Conservation (phyloP, 2,797 vertebrate species). For the Nyctibius grandis region DNA sequence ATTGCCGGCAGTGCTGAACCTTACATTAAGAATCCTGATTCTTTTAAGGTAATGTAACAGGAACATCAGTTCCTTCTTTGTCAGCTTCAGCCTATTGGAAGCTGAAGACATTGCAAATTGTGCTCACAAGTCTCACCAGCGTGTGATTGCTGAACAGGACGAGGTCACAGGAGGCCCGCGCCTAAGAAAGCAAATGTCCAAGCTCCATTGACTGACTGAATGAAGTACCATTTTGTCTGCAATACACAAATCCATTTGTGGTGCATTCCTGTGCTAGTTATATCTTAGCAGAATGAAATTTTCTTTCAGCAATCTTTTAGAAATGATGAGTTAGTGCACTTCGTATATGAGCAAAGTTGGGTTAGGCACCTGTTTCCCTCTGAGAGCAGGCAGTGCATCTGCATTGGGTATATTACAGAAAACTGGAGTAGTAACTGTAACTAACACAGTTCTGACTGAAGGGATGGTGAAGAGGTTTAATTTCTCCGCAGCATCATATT, state of each 20-base stretch:
- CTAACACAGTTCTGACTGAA: not conserved
- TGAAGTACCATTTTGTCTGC: not conserved
- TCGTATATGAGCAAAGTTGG: not conserved
- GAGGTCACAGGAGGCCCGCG: not conserved
- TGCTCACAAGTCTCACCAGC: not conserved
- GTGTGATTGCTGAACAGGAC: not conserved
- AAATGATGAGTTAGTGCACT: not conserved
- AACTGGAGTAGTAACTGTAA: not conserved
- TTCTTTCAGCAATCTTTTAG: not conserved
- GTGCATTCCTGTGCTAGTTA: not conserved
- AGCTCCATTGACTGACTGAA: not conserved
- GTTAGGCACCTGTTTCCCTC: not conserved
- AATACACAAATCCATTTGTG: accelerated
- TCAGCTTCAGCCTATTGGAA: not conserved
- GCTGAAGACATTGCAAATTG: not conserved
- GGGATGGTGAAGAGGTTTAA: not conserved
- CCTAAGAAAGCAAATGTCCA: not conserved
- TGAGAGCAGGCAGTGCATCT: not conserved
- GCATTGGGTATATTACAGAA: not conserved
- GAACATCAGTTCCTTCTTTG: not conserved
- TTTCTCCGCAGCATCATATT: not conserved
- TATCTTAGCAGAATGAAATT: not conserved
- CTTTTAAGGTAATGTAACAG: slow-evolving; percentile 85
- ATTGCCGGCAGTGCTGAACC: slow-evolving; percentile 90
- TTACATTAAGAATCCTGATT: slow-evolving; percentile 96